A percentile compares a stretch with the other conserved stretches of the same genome.
phyloP scores from a whole-genome alignment of 92 coral and sea anemone genomes.

The Porites evermanni region DNA sequence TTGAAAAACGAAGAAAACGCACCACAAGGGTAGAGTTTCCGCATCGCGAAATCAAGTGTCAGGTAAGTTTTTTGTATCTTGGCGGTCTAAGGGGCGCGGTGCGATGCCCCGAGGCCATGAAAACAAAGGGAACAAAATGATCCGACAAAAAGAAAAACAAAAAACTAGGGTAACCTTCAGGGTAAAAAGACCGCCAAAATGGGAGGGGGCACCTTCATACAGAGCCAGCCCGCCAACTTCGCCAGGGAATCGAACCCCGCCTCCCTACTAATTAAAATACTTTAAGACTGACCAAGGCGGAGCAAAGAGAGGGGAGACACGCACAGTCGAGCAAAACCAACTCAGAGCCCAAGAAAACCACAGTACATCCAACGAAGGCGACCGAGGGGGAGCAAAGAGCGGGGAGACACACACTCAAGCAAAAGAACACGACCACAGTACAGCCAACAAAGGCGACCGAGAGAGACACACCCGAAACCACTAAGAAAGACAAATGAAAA shows the following conservation, averaged over 20 bases:
- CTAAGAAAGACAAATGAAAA: background rate
- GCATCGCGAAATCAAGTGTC: too few species aligned
- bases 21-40: too few species aligned
- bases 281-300: too few species aligned
- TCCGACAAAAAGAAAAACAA: too few species aligned
- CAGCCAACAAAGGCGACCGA: background rate
- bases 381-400: background rate
- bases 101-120: background rate
- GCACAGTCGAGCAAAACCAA: too few species aligned
- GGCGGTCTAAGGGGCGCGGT: background rate
- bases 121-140: too few species aligned
- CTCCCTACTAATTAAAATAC: background rate
- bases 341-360: too few species aligned
- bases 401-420: background rate
- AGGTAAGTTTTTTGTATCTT: too few species aligned
- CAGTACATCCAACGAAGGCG: background rate
- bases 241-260: conserved; percentile 38
- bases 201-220: background rate
- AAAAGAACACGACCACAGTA: background rate
- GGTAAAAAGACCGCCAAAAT: background rate
- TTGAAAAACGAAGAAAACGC: too few species aligned
- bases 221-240: conserved; percentile 29
- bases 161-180: too few species aligned
- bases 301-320: too few species aligned
- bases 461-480: too few species aligned